Conservation (phyloP, 2,888 invertebrate genomes). For the Pseudolycoriella hygida region DNA sequence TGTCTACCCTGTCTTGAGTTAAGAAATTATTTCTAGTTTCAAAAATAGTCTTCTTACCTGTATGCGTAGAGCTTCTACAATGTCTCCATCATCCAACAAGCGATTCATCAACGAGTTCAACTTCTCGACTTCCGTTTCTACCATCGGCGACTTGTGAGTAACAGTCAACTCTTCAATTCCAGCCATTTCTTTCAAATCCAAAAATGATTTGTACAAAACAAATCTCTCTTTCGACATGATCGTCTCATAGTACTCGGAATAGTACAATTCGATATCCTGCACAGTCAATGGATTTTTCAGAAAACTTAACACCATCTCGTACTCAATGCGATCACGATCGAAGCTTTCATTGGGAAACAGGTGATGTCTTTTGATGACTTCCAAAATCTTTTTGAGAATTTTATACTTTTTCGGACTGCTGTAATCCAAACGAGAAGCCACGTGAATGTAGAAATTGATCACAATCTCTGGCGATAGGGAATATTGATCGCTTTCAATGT, state of each 20-base stretch:
- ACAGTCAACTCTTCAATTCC: constrained; percentile 25
- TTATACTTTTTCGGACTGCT: constrained; percentile 31
- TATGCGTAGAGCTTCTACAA: constrained; percentile 37
- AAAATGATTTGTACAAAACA: constrained; percentile 26
- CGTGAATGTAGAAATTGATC: constrained; percentile 41
- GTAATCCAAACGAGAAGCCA: constrained; percentile 33
- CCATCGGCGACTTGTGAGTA: constrained; percentile 12
- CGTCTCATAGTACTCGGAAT: constrained; percentile 27
- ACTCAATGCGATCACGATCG: constrained; percentile 27
- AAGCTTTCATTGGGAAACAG: constrained; percentile 26
- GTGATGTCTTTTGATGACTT: constrained; percentile 25
- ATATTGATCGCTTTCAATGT: constrained; percentile 39
- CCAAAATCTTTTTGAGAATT: constrained; percentile 21
- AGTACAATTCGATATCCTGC: constrained; percentile 19
- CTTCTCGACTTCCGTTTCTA: constrained; percentile 19
- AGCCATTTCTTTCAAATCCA: constrained; percentile 26
- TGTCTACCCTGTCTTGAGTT: too few species aligned
- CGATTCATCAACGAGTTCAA: constrained; percentile 29
- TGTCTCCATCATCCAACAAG: constrained; percentile 34
- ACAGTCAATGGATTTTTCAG: constrained; percentile 15
- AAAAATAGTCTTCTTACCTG: too few species aligned
- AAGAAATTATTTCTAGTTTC: too few species aligned
- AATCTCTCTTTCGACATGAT: constrained; percentile 24
- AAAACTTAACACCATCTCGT: constrained; percentile 25
- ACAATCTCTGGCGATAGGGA: constrained; percentile 41